phyloP scores from a whole-genome alignment of 2,113 vertebrate species.

The Carettochelys insculpta region DNA sequence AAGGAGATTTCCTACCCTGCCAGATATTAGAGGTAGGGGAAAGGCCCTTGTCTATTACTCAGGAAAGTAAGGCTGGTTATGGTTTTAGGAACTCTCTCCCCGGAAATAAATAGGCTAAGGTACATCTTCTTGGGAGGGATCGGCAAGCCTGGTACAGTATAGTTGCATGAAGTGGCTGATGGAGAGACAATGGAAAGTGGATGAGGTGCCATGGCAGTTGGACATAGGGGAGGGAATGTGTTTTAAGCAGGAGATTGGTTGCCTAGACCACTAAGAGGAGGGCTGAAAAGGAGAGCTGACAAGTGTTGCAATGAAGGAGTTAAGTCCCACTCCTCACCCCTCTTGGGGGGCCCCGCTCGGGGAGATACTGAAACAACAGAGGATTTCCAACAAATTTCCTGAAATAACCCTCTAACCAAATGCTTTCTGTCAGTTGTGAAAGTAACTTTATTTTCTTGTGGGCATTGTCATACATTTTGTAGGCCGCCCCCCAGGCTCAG shows the following conservation, averaged over 20 bases:
- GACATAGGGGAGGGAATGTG: neutral
- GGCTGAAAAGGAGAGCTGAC: neutral
- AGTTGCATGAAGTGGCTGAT: neutral
- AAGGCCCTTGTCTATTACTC: neutral
- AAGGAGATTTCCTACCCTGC: neutral
- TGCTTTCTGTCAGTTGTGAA: neutral
- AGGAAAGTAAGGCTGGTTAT: neutral
- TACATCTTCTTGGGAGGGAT: neutral
- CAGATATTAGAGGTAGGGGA: neutral
- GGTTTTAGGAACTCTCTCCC: neutral
- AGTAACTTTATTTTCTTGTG: no score
- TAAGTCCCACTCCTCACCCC: no score
- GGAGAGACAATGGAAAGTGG: neutral
- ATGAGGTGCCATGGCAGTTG: neutral
- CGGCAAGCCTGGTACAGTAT: neutral
- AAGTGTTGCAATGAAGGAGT: neutral
- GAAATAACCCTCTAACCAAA: neutral
- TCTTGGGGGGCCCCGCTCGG: neutral
- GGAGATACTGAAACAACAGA: neutral
- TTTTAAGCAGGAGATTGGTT: neutral
- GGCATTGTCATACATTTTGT: no score
- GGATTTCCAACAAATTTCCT: neutral
- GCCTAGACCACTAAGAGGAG: neutral
- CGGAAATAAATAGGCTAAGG: neutral
- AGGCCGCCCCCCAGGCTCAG: no score